Percentiles rank a stretch among this genome's conserved stretches.
Evolutionary conservation across 2,888 invertebrate genomes (phyloP).

Genomic region (Andrena trimmerana): DNA sequence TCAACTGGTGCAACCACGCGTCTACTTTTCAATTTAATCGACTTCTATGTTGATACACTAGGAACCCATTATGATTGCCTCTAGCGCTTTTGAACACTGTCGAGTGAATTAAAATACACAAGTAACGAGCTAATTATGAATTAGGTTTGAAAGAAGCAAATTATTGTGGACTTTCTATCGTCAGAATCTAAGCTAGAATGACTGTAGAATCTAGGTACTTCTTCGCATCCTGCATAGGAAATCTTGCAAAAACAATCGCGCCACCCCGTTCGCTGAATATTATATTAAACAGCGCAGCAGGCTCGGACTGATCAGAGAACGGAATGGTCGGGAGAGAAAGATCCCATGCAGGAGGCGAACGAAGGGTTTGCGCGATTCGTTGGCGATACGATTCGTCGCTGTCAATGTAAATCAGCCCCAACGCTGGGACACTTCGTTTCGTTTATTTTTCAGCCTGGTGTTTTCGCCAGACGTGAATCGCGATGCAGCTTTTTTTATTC

Average conservation of each 20-base stretch:
- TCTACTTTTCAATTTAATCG: no score
- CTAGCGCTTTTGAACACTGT: no score
- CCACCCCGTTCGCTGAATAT: not conserved
- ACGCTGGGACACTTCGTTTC: conserved; percentile 44
- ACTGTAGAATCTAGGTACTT: no score
- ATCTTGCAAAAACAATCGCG: not conserved
- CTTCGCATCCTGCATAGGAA: no score
- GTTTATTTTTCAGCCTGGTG: conserved; percentile 52
- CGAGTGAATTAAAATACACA: no score
- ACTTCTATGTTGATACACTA: no score
- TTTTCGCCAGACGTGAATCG: conserved; percentile 53
- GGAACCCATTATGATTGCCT: no score
- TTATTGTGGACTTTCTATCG: no score
- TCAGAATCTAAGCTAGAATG: no score
- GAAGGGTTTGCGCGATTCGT: conserved; percentile 46
- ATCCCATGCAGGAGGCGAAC: conserved; percentile 6
- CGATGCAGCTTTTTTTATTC: conserved; percentile 46
- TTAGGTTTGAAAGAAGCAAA: no score
- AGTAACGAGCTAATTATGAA: no score
- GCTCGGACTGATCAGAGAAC: conserved; percentile 8
- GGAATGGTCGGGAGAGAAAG: conserved; percentile 3
- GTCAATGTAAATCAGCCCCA: conserved; percentile 69
- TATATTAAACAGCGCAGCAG: not conserved
- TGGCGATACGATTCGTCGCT: conserved; percentile 59
- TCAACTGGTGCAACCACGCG: no score